phyloP scores from a whole-genome alignment of 2,797 vertebrate genomes.

The Nyctibius grandis region DNA sequence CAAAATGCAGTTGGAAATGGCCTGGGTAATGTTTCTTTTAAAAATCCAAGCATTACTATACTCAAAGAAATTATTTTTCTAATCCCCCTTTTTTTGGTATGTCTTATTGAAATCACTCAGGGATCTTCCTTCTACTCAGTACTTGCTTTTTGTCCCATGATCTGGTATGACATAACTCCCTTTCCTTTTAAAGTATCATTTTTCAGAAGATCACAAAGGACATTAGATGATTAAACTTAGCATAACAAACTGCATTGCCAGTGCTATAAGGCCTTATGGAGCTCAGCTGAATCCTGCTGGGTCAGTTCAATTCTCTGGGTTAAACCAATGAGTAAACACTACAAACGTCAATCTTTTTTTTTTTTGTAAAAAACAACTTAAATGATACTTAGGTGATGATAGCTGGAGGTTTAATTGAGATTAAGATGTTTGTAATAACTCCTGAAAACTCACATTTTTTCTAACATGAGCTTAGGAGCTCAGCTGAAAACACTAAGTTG shows the following conservation, averaged over 20 bases:
- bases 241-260: neutral
- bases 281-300: neutral
- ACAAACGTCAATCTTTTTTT: accelerated
- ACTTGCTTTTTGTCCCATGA: neutral
- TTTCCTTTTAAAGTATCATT: neutral
- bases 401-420: neutral
- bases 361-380: neutral
- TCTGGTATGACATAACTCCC: neutral
- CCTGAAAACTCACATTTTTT: neutral
- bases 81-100: neutral
- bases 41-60: neutral
- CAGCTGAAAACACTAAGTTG: neutral
- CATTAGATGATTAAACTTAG: neutral
- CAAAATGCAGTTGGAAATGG: neutral
- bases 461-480: neutral
- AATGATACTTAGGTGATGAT: neutral
- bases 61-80: neutral
- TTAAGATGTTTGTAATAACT: neutral
- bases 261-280: neutral
- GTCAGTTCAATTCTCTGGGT: neutral
- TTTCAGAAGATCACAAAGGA: neutral
- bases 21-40: neutral
- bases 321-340: neutral
- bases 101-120: neutral
- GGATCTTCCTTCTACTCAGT: neutral